Base-by-base conservation (phyloP, 2,888 invertebrate genomes). In the Leptura quadrifasciata region DNA sequence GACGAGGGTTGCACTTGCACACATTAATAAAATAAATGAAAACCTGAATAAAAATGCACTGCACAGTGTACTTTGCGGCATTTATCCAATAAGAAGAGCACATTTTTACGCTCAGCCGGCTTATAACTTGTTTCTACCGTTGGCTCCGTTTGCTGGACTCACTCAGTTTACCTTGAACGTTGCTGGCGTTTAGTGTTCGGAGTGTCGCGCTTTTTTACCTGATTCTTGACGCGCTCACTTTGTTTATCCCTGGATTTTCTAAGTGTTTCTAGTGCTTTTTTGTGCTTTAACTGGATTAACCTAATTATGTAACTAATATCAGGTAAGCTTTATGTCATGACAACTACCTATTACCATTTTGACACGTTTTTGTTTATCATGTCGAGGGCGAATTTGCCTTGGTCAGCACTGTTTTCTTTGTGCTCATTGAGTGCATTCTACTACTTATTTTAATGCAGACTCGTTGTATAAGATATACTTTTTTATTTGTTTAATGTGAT, bases 141-240 rank as follows among this genome's bases (percentile, higher is more conserved):
- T 76, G 74, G 67, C 68, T 77, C 78, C 65, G 67, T 70, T 78
- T 74, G 69, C 52, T 52, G 39, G 60, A 24, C 72, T 77, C 77
- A 60, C 74, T 80, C 79, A 84, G 85, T 85, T 85, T 85, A 85
- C 85, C 85, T 85, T 85, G 85, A 84, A 83, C 83, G 80, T 77
- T 83, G 79, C 63, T 63, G 65, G 76, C 24, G 68, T 76, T 79
- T 77, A 70, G 72, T 72, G 79, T 79, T 64, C 55, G 60, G 64
- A 60, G 52, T 71, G 58, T 24, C 64, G 78, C 54, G 73, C 64
- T 65, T 72, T 58, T 71, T 71, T 21, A 20, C 27, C 54, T 57
- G 27, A 54, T 12, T 67, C 18, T 58, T 63, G 71, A 21, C 67
- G 74, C 70, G 76, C 5, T 47, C 27, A 31, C 58, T 68, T 61